Conservation (phyloP, 1,140 invertebrate species). For the Cherax quadricarinatus region DNA sequence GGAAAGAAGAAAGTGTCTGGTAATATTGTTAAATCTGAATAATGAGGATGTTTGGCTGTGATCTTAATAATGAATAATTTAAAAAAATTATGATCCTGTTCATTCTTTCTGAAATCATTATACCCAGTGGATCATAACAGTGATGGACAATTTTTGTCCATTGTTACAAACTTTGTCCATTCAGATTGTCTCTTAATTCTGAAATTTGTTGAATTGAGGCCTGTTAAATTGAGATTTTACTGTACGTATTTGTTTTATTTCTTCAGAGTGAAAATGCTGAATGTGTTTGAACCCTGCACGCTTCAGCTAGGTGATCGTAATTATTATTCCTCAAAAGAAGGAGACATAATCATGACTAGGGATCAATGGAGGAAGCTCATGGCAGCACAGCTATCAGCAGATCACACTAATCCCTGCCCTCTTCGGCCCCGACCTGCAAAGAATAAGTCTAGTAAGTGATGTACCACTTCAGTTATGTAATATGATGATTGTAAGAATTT, state of each 20-base stretch:
- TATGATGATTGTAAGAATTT: not conserved
- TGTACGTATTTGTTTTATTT: conserved; percentile 34
- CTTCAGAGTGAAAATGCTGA: conserved; percentile 85
- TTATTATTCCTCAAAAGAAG: conserved; percentile 82
- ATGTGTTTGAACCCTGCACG: conserved; percentile 92
- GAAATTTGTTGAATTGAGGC: too few relatives aligned
- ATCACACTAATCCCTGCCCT: conserved; percentile 70
- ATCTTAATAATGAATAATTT: too few relatives aligned
- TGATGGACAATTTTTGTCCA: too few relatives aligned
- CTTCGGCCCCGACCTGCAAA: conserved; percentile 62
- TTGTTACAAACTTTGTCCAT: too few relatives aligned
- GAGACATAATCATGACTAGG: conserved; percentile 80
- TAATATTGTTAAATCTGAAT: too few relatives aligned
- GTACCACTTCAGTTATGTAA: not conserved
- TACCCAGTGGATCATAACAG: too few relatives aligned
- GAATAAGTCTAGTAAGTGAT: conserved; percentile 55
- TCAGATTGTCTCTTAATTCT: too few relatives aligned
- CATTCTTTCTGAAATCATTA: too few relatives aligned
- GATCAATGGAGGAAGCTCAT: conserved; percentile 79
- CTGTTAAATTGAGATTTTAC: not conserved
- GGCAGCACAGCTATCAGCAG: conserved; percentile 62
- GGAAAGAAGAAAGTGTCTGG: too few relatives aligned
- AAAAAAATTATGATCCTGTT: too few relatives aligned
- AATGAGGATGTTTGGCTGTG: too few relatives aligned
- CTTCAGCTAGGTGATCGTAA: conserved; percentile 91